Base-by-base conservation (phyloP, 2,113 vertebrate species). In the Chionis minor region DNA sequence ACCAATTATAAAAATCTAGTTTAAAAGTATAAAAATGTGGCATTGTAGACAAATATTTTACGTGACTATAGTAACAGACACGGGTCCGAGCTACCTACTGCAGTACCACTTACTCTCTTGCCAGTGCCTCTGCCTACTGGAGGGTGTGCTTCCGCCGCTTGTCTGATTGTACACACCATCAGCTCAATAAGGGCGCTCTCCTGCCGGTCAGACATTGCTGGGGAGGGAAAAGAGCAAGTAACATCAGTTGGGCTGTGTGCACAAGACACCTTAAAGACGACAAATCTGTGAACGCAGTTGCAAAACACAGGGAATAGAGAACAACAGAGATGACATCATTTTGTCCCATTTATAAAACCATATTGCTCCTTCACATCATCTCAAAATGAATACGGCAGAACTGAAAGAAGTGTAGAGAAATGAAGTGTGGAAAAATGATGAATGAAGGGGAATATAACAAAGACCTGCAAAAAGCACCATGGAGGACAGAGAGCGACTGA, bases 71-170 rank as follows among this genome's bases (percentile, higher is more conserved):
- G 45, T 28, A 45, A 56, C 44, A 66, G 24, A 38, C 6, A 49
- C 2, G 51, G 44, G 20, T 74, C 38, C 1, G 4, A 85, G 79
- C 22, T 45, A 67, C 70, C 59, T 56, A 32, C 28, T 24, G 62
- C 52, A 81, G 81, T 8, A 45, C 21, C 74, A 98, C 98, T 96
- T 98, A 99, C 99, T 97, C 99, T 98, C 96, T 99, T 99, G 92
- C 99, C 99, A 4, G 99, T 99, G 95, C 99, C 99, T 96, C 99
- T 99, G 97, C 99, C 99, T 15, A 99, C 99, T 21, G 99, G 99
- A 32, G 99, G 99, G 90, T 99, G 99, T 8, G 99, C 99, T 97
- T 99, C 99, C 15, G 99, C 99, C 18, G 99, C 99, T 95, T 99
- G 99, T 44, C 99, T 97, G 97, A 99, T 99, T 63, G 99, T 99